A percentile compares a stretch with the other conserved stretches of the same genome.
These are phyloP conservation scores for Diarsia mendica DNA, from an alignment of 2,888 invertebrate genomes.

Conservation along the genomic window DNA sequence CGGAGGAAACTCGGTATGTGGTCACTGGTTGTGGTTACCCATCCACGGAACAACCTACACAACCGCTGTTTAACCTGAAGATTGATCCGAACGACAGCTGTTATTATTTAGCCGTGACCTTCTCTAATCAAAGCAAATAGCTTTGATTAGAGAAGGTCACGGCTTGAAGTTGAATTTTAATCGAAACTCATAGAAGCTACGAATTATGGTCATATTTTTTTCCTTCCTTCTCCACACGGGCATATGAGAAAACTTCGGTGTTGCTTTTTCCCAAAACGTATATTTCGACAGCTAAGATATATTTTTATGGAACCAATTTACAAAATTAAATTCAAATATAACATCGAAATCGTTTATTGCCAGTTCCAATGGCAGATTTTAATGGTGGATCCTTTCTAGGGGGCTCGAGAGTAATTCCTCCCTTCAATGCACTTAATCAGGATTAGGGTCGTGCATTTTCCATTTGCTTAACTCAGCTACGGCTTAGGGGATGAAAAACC, in stretches of 20 bases:
- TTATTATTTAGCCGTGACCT: too few species aligned
- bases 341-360: constrained; percentile 48
- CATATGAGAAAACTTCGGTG: neutral
- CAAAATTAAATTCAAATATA: constrained; percentile 53
- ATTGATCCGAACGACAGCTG: too few species aligned
- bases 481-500: constrained; percentile 51
- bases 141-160: too few species aligned
- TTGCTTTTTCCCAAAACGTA: neutral
- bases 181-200: neutral
- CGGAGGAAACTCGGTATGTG: too few species aligned
- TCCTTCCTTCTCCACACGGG: neutral
- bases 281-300: neutral
- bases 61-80: too few species aligned
- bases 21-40: too few species aligned
- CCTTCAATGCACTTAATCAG: constrained; percentile 68
- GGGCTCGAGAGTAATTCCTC: constrained; percentile 57
- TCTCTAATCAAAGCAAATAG: too few species aligned
- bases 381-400: constrained; percentile 39
- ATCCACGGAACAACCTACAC: too few species aligned
- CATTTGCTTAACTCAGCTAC: constrained; percentile 55
- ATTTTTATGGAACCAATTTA: constrained; percentile 47
- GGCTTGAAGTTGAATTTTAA: neutral
- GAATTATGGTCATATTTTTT: neutral
- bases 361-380: constrained; percentile 44
- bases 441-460: constrained; percentile 61